phyloP scores from a whole-genome alignment of 2,113 vertebrate genomes.

The Catharus fuscescens region DNA sequence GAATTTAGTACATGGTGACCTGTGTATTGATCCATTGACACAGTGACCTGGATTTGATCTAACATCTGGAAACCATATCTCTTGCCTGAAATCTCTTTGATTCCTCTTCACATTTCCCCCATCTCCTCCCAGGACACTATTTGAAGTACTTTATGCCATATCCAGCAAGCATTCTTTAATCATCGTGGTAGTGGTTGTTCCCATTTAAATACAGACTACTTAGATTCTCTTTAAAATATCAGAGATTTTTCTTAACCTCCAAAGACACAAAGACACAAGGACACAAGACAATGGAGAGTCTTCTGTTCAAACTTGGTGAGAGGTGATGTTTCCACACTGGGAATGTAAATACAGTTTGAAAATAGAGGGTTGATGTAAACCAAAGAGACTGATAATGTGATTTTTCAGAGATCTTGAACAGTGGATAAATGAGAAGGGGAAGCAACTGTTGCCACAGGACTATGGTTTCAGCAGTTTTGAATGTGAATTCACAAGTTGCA shows the following conservation, averaged over 20 bases:
- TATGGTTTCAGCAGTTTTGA: background rate
- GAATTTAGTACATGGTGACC: background rate
- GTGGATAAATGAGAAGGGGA: background rate
- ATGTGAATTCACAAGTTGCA: background rate
- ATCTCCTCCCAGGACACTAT: background rate
- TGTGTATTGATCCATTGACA: background rate
- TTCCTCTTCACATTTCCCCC: background rate
- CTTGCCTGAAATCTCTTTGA: background rate
- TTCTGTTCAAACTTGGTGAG: background rate
- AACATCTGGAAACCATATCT: background rate
- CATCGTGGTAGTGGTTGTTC: background rate
- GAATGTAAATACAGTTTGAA: background rate
- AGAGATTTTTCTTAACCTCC: background rate
- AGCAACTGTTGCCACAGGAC: background rate
- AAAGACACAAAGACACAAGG: background rate
- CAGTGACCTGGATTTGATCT: background rate
- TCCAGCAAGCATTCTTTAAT: background rate
- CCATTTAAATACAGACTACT: background rate
- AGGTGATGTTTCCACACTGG: background rate
- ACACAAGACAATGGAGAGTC: background rate
- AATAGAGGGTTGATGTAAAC: conserved; percentile 17
- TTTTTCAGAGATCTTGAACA: background rate
- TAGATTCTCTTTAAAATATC: background rate
- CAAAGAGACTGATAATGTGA: background rate
- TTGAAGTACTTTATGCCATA: background rate